These are phyloP conservation scores for Flabesymbios commensalis DNA, from an alignment of 2,888 invertebrate genomes.

Conservation along the genomic window DNA sequence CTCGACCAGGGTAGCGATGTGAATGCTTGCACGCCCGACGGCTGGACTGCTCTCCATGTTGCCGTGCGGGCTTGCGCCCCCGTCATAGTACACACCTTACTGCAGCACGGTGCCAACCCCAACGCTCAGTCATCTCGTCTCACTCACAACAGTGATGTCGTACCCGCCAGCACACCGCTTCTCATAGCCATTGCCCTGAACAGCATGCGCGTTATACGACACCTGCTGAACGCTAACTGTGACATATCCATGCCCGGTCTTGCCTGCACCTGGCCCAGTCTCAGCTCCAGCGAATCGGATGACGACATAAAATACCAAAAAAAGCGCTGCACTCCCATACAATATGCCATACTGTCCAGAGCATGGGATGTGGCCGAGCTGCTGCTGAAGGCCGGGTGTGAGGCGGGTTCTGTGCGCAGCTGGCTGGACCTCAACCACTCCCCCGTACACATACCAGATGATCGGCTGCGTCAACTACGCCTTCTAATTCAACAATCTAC, in stretches of 20 bases:
- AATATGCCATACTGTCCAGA: conserved; percentile 28
- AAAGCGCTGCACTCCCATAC: conserved; percentile 25
- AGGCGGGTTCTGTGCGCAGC: conserved; percentile 18
- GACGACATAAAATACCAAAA: conserved; percentile 19
- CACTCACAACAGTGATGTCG: conserved; percentile 34
- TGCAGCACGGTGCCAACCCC: conserved; percentile 25
- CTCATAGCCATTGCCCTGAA: conserved; percentile 36
- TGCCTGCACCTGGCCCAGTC: conserved; percentile 23
- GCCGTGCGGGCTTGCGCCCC: conserved; percentile 35
- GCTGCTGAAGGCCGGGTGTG: conserved; percentile 34
- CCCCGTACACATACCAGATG: conserved; percentile 27
- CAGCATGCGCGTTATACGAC: conserved; percentile 23
- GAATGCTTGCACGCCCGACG: conserved; percentile 35
- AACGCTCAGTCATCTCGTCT: conserved; percentile 29
- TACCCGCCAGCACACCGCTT: conserved; percentile 37
- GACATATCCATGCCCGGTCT: conserved; percentile 31
- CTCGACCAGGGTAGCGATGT: conserved; percentile 24
- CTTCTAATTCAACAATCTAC: conserved; percentile 18
- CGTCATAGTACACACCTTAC: conserved; percentile 21
- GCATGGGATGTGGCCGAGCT: conserved; percentile 34
- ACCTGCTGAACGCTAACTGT: conserved; percentile 31
- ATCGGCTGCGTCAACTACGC: conserved; percentile 21
- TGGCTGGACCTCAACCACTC: conserved; percentile 27
- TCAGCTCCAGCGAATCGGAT: conserved; percentile 29
- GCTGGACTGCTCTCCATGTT: conserved; percentile 40